A percentile compares a stretch with the other conserved stretches of the same genome.
Conservation (phyloP, 2,888 invertebrate genomes). For the Limnephilus rhombicus region DNA sequence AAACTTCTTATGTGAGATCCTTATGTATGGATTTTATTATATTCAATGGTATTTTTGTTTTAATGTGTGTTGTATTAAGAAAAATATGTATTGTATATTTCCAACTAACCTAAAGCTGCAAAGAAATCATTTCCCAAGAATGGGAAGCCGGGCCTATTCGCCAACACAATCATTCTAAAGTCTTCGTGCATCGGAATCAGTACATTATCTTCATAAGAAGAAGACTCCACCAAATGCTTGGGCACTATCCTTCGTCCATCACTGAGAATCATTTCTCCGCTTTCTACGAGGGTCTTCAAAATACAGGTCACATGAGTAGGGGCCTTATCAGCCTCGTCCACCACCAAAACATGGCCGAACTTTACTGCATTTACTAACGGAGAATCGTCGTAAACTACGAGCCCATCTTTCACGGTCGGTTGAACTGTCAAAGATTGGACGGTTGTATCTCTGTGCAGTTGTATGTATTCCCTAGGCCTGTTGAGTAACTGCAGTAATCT, state of each 20-base stretch:
- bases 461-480: conserved; percentile 95
- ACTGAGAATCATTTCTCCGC: conserved; percentile 95
- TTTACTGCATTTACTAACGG: conserved; percentile 95
- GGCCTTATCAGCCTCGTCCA: conserved; percentile 98
- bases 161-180: conserved; percentile 95
- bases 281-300: conserved; percentile 95
- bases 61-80: background rate
- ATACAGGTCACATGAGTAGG: conserved; percentile 98
- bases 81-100: conserved; percentile 34
- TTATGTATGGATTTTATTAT: no score
- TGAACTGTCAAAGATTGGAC: conserved; percentile 96
- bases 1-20: no score
- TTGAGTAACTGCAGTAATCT: conserved; percentile 92
- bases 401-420: conserved; percentile 92
- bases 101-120: conserved; percentile 83
- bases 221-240: conserved; percentile 73
- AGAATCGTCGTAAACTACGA: conserved; percentile 95
- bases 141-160: conserved; percentile 98
- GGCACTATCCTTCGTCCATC: conserved; percentile 94
- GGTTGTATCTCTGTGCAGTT: conserved; percentile 95
- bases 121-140: conserved; percentile 98
- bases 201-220: conserved; percentile 73
- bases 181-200: conserved; percentile 92
- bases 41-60: no score
- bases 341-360: conserved; percentile 91